Percentiles rank a stretch among this genome's conserved stretches.
phyloP scores from a whole-genome alignment of 2,888 invertebrate genomes.

The Luperina testacea region DNA sequence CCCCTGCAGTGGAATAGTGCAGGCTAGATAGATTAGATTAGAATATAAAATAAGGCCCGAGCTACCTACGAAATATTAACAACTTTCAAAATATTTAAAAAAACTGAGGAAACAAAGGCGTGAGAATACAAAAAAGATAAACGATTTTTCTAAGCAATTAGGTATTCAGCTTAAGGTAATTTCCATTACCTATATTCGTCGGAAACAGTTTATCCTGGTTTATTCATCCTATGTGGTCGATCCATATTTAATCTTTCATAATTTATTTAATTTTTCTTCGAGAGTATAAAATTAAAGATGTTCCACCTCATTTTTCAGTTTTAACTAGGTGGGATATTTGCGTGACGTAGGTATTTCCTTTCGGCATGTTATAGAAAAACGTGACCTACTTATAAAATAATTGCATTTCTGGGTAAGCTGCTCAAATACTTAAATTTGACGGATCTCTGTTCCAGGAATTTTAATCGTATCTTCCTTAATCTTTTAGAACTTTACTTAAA shows the following conservation, averaged over 20 bases:
- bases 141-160: neutral
- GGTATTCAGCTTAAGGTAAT: neutral
- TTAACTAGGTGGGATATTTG: constrained; percentile 2
- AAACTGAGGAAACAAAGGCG: neutral
- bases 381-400: constrained; percentile 27
- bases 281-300: neutral
- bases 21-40: too few relatives aligned
- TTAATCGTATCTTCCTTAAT: constrained; percentile 24
- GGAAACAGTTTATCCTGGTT: neutral
- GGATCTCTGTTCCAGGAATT: constrained; percentile 36
- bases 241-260: neutral
- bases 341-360: neutral
- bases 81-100: neutral
- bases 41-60: neutral
- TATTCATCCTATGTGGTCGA: neutral
- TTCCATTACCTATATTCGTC: neutral
- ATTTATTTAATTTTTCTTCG: constrained; percentile 11
- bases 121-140: neutral
- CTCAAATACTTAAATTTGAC: constrained; percentile 38
- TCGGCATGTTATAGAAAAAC: constrained; percentile 7
- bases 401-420: constrained; percentile 44
- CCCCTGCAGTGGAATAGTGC: too few relatives aligned
- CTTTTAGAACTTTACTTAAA: constrained; percentile 28
- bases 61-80: neutral
- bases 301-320: neutral